A percentile compares a stretch with the other conserved stretches of the same genome.
Conservation (phyloP, 1,140 invertebrate genomes). For the Papilio polyxenes region DNA sequence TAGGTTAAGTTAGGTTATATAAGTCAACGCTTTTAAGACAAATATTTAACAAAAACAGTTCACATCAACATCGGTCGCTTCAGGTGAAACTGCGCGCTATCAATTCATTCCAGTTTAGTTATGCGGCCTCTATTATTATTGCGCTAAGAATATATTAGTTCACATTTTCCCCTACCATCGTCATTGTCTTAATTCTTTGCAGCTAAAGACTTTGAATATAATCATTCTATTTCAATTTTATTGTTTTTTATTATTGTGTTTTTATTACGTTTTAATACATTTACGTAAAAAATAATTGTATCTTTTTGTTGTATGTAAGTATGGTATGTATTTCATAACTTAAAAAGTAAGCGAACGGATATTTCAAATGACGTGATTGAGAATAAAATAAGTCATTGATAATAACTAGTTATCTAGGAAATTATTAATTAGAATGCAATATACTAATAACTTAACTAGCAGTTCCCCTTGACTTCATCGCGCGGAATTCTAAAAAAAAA, state of each 20-base stretch:
- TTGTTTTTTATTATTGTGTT: no score
- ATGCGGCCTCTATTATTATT: constrained; percentile 59
- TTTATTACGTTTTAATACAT: no score
- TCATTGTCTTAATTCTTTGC: not conserved
- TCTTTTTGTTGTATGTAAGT: not conserved
- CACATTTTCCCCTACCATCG: constrained; percentile 50
- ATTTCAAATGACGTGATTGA: no score
- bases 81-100: constrained; percentile 56
- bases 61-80: not conserved
- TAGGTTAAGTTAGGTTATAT: not conserved
- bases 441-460: no score
- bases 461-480: no score
- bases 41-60: not conserved
- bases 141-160: constrained; percentile 64
- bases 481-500: no score
- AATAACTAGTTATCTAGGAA: not conserved
- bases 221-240: not conserved
- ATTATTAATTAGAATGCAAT: no score
- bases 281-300: no score
- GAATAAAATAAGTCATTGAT: not conserved
- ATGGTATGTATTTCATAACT: not conserved
- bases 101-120: constrained; percentile 63
- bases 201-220: not conserved
- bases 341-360: no score
- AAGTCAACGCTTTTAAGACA: not conserved